Evolutionary conservation across 2,888 invertebrate genomes (phyloP), one percentile per base, ranked within the genome.

Genomic region (Drosophila engyochracea): DNA sequence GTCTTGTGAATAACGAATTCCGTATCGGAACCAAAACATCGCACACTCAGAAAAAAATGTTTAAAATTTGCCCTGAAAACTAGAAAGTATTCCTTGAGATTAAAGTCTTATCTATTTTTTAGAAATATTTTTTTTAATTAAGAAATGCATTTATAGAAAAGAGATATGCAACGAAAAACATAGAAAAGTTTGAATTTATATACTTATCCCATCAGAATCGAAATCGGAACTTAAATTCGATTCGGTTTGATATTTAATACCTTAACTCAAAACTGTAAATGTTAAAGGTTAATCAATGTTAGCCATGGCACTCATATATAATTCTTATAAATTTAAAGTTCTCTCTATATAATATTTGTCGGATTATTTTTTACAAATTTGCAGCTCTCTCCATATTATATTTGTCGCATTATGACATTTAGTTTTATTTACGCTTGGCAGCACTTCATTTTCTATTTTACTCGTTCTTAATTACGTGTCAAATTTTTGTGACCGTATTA

Each of bases 401-500:
- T 4, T 14, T 62, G 25, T 39, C 28, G 31, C 67, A 68, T 28
- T 37, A 28, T 33, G 60, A 49, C 30, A 41, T 58, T 59, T 55
- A 53, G 35, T 41, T 62, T 58, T 44, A 57, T 74, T 47, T 64
- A 22, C 59, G 54, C 41, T 70, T 62, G 55, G 44, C 39, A 51
- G 61, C 57, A 47, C 25, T 69, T 49, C 14, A 49, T 41, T 31
- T 53, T 41, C 67, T 44, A 1, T 4, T 30, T 25, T 16, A 7
- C 47, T 47, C 16, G 49, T 55, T 55, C 59, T 54, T 22, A 52
- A 63, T 61, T 78, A 72, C 81, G 83, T 81, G 81, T 72, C 61
- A 52, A 63, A 47, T 58, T 57, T 74, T 57, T 35, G 28, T 49
- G n/a, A n/a, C 30, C 31, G 22, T 37, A 57, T 60, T 69, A 39